phyloP scores from a whole-genome alignment of 2,797 vertebrate genomes.

The Syngnathus acus region DNA sequence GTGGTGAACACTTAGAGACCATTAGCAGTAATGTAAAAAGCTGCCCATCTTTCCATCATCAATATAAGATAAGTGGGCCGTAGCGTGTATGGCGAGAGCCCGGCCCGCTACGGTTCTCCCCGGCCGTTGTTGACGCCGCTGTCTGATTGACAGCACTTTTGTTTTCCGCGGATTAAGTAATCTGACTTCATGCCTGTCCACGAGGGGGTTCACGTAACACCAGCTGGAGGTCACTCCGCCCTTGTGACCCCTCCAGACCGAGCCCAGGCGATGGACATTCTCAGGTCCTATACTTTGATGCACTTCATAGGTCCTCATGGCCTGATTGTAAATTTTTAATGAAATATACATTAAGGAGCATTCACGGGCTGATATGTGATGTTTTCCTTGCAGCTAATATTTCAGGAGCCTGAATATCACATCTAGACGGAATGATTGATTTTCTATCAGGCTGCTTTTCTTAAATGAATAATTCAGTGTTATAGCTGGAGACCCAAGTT shows the following conservation, averaged over 20 bases:
- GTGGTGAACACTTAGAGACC: constrained; percentile 59
- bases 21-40: constrained; percentile 49
- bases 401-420: constrained; percentile 57
- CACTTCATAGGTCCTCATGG: constrained; percentile 30
- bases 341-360: constrained; percentile 70
- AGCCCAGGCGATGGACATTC: constrained; percentile 30
- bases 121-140: constrained; percentile 45
- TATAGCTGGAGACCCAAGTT: constrained; percentile 13
- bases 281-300: constrained; percentile 23
- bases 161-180: constrained; percentile 73
- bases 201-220: constrained; percentile 65
- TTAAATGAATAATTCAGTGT: constrained; percentile 67
- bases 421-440: constrained; percentile 64
- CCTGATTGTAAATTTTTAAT: constrained; percentile 67
- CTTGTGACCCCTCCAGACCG: constrained; percentile 48
- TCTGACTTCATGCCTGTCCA: constrained; percentile 74
- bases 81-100: constrained; percentile 16
- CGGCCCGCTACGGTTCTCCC: constrained; percentile 45
- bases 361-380: constrained; percentile 51
- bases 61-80: constrained; percentile 63
- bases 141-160: constrained; percentile 72
- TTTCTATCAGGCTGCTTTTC: constrained; percentile 60
- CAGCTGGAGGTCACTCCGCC: constrained; percentile 60
- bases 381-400: constrained; percentile 60
- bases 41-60: constrained; percentile 51